Evolutionary conservation across 2,113 vertebrate species (phyloP).

Genomic region (Miniopterus natalensis): DNA sequence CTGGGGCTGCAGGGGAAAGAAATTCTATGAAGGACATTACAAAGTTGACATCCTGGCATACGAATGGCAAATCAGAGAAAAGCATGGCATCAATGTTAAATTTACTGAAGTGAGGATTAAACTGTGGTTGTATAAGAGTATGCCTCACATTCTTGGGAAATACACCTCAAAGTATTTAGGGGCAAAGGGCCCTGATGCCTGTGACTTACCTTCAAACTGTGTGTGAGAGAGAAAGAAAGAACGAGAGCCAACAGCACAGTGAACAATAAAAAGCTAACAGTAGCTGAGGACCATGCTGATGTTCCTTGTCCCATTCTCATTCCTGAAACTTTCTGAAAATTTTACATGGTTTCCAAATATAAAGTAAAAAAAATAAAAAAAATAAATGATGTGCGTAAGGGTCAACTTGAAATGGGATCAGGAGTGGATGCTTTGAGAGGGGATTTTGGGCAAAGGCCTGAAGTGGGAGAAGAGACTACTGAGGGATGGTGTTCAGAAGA

Average conservation of each 20-base stretch:
- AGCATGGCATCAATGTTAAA: not conserved
- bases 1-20: not conserved
- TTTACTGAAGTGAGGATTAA: not conserved
- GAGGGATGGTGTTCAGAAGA: not conserved
- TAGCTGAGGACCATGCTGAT: not conserved
- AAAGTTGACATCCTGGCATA: too few species aligned
- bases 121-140: not conserved
- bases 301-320: not conserved
- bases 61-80: not conserved
- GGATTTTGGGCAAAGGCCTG: not conserved
- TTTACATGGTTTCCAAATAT: slow-evolving; percentile 6
- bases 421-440: too few species aligned
- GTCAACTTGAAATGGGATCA: not conserved
- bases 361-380: not conserved
- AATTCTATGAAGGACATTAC: rapidly evolving
- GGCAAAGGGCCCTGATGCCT: rapidly evolving
- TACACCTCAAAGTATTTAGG: not conserved
- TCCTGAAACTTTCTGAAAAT: not conserved
- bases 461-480: not conserved
- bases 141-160: not conserved
- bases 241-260: not conserved
- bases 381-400: not conserved
- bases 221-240: not conserved
- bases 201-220: not conserved
- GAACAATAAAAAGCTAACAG: not conserved